A percentile compares a stretch with the other conserved stretches of the same genome.
These are phyloP conservation scores for Leucosticte australis DNA, from an alignment of 2,113 vertebrate species.

Conservation along the genomic window DNA sequence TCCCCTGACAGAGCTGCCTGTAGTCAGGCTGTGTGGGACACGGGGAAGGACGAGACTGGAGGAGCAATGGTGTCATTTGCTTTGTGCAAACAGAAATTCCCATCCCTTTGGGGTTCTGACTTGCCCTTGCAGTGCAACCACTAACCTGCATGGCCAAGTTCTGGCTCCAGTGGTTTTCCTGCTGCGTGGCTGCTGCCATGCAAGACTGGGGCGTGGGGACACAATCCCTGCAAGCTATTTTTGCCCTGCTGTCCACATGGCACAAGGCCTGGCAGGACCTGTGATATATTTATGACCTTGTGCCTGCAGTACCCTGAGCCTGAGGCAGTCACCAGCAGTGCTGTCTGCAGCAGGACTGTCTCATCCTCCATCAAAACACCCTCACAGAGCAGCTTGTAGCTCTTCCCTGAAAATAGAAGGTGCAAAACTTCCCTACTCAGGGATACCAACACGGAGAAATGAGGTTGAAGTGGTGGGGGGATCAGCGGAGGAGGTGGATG, in stretches of 20 bases:
- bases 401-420: not conserved
- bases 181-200: not conserved
- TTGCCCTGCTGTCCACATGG: not conserved
- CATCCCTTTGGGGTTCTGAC: rapidly evolving
- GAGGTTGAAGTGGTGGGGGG: not conserved
- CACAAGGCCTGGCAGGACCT: not conserved
- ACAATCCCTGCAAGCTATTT: not conserved
- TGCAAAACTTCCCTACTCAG: not conserved
- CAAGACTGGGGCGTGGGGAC: not conserved
- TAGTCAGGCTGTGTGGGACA: not conserved
- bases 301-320: not conserved
- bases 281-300: not conserved
- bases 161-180: not conserved
- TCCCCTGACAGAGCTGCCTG: rapidly evolving
- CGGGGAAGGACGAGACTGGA: not conserved
- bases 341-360: not conserved
- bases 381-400: not conserved
- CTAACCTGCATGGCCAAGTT: not conserved
- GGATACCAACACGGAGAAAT: not conserved
- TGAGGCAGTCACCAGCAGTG: not conserved
- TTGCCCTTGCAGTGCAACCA: not conserved
- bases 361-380: not conserved
- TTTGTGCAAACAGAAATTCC: not conserved
- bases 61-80: not conserved
- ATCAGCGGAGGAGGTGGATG: not conserved